Evolutionary conservation across 2,888 invertebrate species (phyloP), one percentile per base, ranked within the genome.

Genomic region (Diadegma fenestrale): DNA sequence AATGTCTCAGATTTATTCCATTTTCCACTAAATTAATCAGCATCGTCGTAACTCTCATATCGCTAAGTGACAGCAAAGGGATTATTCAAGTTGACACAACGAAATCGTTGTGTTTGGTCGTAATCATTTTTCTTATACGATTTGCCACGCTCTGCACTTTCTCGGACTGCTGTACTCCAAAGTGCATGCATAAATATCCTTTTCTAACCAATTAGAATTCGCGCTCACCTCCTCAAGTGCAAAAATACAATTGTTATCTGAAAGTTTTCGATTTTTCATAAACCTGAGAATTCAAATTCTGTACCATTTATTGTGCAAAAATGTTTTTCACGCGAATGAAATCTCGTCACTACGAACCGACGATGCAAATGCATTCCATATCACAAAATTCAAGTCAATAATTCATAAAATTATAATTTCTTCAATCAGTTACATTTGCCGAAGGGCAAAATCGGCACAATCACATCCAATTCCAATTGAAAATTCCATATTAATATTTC

Each of bases 11-110:
- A 84, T 86, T 81, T 71, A 26, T 87, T 33, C 86, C 82, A 88
- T 76, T 88, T 86, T 87, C 88, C 86, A 87, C 88, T 86, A 86
- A 89, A 90, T 90, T 90, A 90, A 91, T 90, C 91, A 90, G 88
- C 88, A 90, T 90, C 87, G 64, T 45, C 71, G 68, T 69, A 37
- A 80, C 76, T 66, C 48, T 54, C 45, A 30, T 73, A 43, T 63
- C 30, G 41, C 69, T 41, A 48, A 14, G 43, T 80, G 77, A 76
- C 66, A 54, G 41, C 41, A 30, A n/a, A 58, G n/a, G 69, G 69
- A 69, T 69, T 41, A 43, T 69, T 48, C 43, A 54, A 69, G n/a
- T 19, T 37, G 45, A 61, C 64, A 66, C 43, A 33, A 63, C 19
- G 3, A n/a, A 41, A 17, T 26, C 5, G 45, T 68, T 26, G 68